A percentile compares a stretch with the other conserved stretches of the same genome.
These are phyloP conservation scores for Brachypteracias leptosomus DNA, from an alignment of 2,113 vertebrate species.

Conservation along the genomic window DNA sequence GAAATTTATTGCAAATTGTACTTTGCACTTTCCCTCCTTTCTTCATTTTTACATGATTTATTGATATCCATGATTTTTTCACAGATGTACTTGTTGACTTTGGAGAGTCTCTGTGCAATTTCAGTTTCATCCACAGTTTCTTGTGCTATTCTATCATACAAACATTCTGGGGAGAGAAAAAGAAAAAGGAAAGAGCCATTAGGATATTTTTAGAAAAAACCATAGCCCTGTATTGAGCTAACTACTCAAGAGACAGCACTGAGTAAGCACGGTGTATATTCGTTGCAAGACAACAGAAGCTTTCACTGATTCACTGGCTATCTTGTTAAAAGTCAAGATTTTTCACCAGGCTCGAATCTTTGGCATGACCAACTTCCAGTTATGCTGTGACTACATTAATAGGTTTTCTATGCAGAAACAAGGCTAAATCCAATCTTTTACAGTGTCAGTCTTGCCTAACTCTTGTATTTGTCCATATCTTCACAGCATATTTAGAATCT, in stretches of 20 bases:
- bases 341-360: neutral
- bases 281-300: neutral
- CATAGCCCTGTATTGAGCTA: neutral
- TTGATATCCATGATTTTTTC: conserved; percentile 99
- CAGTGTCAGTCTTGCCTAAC: neutral
- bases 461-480: neutral
- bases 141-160: conserved; percentile 98
- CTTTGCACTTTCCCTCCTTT: conserved; percentile 93
- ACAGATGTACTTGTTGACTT: conserved; percentile 99
- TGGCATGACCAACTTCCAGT: conserved; percentile 21
- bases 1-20: conserved; percentile 86
- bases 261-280: neutral
- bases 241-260: neutral
- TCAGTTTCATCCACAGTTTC: conserved; percentile 98
- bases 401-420: neutral
- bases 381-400: conserved; percentile 12
- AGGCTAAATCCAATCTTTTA: neutral
- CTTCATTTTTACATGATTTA: conserved; percentile 99
- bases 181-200: conserved; percentile 20
- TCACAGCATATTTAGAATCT: neutral
- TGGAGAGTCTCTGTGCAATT: conserved; percentile 99
- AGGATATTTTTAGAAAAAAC: conserved; percentile 48
- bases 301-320: neutral
- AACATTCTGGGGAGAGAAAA: conserved; percentile 86
- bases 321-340: neutral